phyloP scores from a whole-genome alignment of 2,888 invertebrate genomes.

The Allolobophora icterica region DNA sequence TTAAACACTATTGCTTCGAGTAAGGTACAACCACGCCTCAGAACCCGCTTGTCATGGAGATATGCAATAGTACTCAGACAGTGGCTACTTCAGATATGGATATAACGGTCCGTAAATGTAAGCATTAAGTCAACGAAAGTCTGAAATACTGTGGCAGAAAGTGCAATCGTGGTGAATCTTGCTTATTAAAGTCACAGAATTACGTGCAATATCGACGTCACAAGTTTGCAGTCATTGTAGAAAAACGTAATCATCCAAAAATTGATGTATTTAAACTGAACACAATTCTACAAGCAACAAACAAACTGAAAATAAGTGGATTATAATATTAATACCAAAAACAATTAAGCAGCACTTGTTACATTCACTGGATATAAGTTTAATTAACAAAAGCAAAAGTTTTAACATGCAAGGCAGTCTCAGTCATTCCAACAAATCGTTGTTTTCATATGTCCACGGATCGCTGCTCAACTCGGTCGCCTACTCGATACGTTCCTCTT shows the following conservation, averaged over 20 bases:
- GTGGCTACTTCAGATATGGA: neutral
- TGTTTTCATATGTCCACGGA: neutral
- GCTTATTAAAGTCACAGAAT: neutral
- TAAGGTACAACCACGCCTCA: no score
- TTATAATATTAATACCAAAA: neutral
- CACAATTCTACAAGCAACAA: neutral
- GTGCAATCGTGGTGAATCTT: neutral
- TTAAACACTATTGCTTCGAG: neutral
- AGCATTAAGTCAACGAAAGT: neutral
- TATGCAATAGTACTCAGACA: neutral
- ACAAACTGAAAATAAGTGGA: neutral
- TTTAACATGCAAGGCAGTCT: neutral
- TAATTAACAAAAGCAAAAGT: conserved; percentile 3
- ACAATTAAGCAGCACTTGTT: neutral
- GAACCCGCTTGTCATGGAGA: neutral
- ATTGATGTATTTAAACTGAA: neutral
- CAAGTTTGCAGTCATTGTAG: neutral
- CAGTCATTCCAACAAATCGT: neutral
- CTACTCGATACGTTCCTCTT: conserved; percentile 47
- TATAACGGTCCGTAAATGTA: neutral
- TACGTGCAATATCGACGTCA: neutral
- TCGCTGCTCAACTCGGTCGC: neutral
- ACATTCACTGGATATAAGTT: neutral
- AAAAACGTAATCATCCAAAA: neutral
- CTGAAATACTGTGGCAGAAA: neutral